Evolutionary conservation across 2,888 invertebrate species (phyloP), one percentile per base, ranked within the genome.

Genomic region (Timema podura): DNA sequence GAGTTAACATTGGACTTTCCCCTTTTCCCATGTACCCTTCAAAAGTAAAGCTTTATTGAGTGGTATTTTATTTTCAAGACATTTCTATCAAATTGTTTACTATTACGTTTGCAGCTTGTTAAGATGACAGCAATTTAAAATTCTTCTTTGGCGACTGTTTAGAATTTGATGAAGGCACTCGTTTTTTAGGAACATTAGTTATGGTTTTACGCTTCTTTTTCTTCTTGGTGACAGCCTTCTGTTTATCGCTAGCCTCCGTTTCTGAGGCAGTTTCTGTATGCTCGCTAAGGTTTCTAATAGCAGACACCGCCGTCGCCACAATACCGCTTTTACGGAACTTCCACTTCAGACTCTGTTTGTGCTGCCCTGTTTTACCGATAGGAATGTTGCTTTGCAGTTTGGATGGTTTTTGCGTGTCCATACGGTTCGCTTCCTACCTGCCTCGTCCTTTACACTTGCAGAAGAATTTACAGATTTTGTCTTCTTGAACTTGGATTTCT

Each of bases 281-380:
- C 10, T 61, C 44, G 6, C 44, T 44, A 13, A 45, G 30, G 44
- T 61, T 61, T 13, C 45, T 61, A 11, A 47, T 15, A n/a, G 45
- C 66, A 15, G 69, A 46, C 30, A 84, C 78, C 3, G 87, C 86
- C 11, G 87, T 85, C 47, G 87, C 85, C 0, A 89, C 86, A 73
- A 86, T 81, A 30, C 86, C 87, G 71, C 86, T 82, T 75, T 87
- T 87, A 76, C 86, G 85, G 76, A 89, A 89, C 73, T 84, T 84
- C 69, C 68, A 70, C 79, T 79, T 74, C 83, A 83, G 8, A 80
- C 78, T 74, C 74, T 79, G 80, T 30, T 30, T 30, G 30, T 30
- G 30, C 30, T 30, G 30, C 30, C 30, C 30, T 30, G 30, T 30
- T 30, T 30, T 30, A 30, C 30, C 3, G 30, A 30, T 30, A 30